These are phyloP conservation scores for Lithobates pipiens DNA, from an alignment of 2,797 vertebrate genomes.

Conservation along the genomic window DNA sequence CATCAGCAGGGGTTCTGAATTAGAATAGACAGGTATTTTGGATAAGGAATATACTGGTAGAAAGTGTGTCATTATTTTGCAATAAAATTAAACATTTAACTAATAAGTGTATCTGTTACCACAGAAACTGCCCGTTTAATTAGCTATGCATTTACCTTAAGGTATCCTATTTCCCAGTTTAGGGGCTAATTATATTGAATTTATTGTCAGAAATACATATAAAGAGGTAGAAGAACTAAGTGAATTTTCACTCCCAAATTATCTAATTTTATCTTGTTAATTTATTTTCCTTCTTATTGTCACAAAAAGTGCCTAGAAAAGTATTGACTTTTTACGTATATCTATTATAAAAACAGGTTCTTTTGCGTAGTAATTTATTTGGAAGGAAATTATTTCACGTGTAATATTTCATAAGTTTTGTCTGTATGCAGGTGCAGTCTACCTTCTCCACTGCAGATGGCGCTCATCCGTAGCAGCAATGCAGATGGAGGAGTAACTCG, in stretches of 20 bases:
- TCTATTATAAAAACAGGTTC: background rate
- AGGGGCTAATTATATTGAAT: background rate
- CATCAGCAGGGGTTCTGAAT: constrained; percentile 65
- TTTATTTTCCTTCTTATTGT: background rate
- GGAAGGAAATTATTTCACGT: too few relatives aligned
- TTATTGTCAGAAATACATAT: background rate
- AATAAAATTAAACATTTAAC: constrained; percentile 20
- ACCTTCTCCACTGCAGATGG: too few relatives aligned
- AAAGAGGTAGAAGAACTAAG: background rate
- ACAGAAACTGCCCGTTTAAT: constrained; percentile 19
- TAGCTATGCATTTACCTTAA: background rate
- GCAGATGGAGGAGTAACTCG: too few relatives aligned
- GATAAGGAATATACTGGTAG: background rate
- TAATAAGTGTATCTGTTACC: constrained; percentile 24
- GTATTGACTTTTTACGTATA: background rate
- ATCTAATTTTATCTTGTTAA: background rate
- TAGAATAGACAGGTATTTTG: background rate
- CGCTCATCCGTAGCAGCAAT: too few relatives aligned
- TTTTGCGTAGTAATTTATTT: background rate
- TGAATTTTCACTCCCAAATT: background rate
- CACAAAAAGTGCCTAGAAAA: background rate
- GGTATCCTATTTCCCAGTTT: background rate
- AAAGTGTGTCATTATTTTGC: background rate
- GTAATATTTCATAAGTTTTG: too few relatives aligned
- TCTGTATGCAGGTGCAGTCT: too few relatives aligned